Conservation (phyloP, 2,113 vertebrate genomes). For the Hiodon tergisus region DNA sequence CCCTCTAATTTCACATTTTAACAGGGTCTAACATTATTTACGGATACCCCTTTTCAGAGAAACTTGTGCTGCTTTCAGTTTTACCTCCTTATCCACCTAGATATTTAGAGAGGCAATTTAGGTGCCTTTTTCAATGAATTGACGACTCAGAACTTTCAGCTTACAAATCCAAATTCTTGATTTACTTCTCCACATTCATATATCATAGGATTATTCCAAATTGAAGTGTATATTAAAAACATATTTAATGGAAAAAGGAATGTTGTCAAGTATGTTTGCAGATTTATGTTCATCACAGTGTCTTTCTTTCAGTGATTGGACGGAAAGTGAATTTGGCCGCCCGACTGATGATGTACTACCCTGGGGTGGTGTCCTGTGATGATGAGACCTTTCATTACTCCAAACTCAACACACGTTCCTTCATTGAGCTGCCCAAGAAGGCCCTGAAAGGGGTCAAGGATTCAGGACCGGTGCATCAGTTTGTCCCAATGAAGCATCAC, state of each 20-base stretch:
- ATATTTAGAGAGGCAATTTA: too few relatives aligned
- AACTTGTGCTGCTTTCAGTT: not conserved
- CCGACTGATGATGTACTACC: slow-evolving; percentile 60
- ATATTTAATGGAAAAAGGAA: too few relatives aligned
- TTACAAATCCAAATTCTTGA: too few relatives aligned
- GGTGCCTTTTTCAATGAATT: too few relatives aligned
- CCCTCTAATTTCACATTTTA: not conserved
- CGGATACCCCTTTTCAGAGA: not conserved
- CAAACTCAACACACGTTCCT: slow-evolving; percentile 48
- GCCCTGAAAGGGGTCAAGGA: slow-evolving; percentile 55
- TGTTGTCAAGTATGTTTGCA: too few relatives aligned
- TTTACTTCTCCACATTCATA: too few relatives aligned
- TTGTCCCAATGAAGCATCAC: slow-evolving; percentile 39
- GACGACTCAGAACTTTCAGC: too few relatives aligned
- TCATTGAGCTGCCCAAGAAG: slow-evolving; percentile 47
- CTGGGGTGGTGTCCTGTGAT: slow-evolving; percentile 58
- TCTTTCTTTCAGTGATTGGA: slow-evolving; percentile 50
- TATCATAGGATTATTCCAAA: too few relatives aligned
- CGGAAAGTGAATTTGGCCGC: slow-evolving; percentile 62
- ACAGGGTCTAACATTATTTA: not conserved
- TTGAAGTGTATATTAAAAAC: too few relatives aligned
- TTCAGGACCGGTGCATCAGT: slow-evolving; percentile 36
- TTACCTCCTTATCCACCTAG: not conserved
- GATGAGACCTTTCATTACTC: slow-evolving; percentile 45
- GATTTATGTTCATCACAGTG: too few relatives aligned